Evolutionary conservation across 2,797 vertebrate genomes (phyloP).

Genomic region (Choloepus didactylus): DNA sequence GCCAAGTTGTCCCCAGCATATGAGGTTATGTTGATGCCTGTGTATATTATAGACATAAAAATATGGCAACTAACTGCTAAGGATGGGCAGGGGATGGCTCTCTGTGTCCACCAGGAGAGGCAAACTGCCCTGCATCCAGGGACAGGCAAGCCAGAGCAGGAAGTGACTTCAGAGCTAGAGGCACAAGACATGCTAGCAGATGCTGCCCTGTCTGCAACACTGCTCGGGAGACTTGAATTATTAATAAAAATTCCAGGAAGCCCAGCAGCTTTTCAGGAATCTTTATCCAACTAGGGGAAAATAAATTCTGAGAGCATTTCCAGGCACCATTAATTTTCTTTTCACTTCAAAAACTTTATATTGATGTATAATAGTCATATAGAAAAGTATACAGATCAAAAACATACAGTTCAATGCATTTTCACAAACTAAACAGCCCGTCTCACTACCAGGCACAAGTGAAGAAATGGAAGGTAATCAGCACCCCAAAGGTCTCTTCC

Average conservation of each 20-base stretch:
- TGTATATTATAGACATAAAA: too few species aligned
- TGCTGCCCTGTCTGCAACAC: slow-evolving; percentile 23
- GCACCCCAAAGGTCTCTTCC: not conserved
- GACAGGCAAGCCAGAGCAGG: not conserved
- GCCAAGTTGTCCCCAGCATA: not conserved
- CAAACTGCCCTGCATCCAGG: not conserved
- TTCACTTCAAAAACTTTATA: slow-evolving; percentile 54
- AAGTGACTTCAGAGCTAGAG: not conserved
- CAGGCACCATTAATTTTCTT: slow-evolving; percentile 37
- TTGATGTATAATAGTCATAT: slow-evolving; percentile 36
- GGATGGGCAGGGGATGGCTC: not conserved
- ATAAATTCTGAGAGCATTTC: slow-evolving; percentile 77
- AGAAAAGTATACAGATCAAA: not conserved
- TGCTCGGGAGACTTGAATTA: slow-evolving; percentile 76
- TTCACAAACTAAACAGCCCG: not conserved
- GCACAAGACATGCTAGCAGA: not conserved
- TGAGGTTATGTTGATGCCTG: not conserved
- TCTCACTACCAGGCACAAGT: not conserved
- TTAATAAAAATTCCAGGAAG: slow-evolving; percentile 80
- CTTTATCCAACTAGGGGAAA: slow-evolving; percentile 71
- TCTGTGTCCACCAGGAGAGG: not conserved
- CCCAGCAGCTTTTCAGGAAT: slow-evolving; percentile 61
- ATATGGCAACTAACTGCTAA: not conserved
- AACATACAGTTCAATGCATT: not conserved
- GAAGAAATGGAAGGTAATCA: not conserved